A percentile compares a stretch with the other conserved stretches of the same genome.
phyloP scores from a whole-genome alignment of 2,113 vertebrate species.

The Rhinoderma darwinii region DNA sequence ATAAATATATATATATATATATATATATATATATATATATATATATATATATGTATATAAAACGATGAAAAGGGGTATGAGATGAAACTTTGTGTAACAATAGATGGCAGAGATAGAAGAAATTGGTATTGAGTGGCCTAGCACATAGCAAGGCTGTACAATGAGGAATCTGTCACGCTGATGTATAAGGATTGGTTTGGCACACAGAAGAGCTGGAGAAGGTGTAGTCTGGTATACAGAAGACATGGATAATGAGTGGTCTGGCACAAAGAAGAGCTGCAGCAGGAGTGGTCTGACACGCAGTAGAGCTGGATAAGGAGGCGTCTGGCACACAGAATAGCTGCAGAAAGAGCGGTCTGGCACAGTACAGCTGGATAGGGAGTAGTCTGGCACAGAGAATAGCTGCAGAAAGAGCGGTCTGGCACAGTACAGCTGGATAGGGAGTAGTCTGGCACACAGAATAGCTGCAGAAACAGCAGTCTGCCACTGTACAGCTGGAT shows the following conservation, averaged over 20 bases:
- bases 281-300: neutral
- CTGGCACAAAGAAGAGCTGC: neutral
- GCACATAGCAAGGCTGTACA: no score
- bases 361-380: neutral
- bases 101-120: no score
- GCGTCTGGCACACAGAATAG: neutral
- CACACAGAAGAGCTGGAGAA: neutral
- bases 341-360: neutral
- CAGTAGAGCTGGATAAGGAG: neutral
- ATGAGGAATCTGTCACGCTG: no score
- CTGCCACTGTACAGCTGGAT: neutral
- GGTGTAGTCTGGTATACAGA: neutral
- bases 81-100: no score
- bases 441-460: neutral
- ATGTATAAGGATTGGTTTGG: no score
- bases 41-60: no score
- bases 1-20: no score
- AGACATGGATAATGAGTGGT: neutral
- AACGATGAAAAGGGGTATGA: no score
- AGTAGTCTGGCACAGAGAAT: neutral
- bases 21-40: no score
- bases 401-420: neutral
- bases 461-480: neutral
- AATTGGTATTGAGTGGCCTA: no score
- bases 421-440: neutral